Evolutionary conservation across 2,797 vertebrate species (phyloP).

Genomic region (Arrhamphus sclerolepis): DNA sequence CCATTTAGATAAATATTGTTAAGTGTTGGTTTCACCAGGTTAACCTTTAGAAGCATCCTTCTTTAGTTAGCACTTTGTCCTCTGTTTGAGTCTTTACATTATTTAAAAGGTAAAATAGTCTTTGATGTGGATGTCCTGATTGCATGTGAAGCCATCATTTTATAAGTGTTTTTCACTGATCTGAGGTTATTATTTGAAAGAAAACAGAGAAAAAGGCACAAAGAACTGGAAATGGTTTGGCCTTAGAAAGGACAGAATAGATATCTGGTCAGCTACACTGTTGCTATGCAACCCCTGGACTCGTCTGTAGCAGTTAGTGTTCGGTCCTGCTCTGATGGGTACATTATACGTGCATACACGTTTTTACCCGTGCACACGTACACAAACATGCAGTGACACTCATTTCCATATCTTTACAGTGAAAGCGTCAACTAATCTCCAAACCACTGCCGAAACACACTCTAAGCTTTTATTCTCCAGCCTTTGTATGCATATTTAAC

Average conservation of each 20-base stretch:
- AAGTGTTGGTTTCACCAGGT: slow-evolving; percentile 10
- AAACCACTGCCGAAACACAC: slow-evolving; percentile 16
- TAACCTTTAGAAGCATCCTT: slow-evolving; percentile 10
- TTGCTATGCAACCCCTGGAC: slow-evolving; percentile 84
- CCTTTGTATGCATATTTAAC: slow-evolving; percentile 51
- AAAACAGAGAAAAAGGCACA: slow-evolving; percentile 60
- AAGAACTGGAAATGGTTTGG: slow-evolving; percentile 62
- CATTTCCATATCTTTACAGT: slow-evolving; percentile 40
- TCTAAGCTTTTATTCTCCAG: slow-evolving; percentile 11
- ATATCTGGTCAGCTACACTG: slow-evolving; percentile 80
- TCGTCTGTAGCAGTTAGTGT: slow-evolving; percentile 64
- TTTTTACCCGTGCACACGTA: slow-evolving; percentile 32
- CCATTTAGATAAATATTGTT: slow-evolving; percentile 5
- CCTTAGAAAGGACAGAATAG: slow-evolving; percentile 69
- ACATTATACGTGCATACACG: slow-evolving; percentile 38
- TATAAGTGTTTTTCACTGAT: slow-evolving; percentile 43
- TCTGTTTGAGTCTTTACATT: slow-evolving; percentile 27
- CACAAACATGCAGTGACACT: slow-evolving; percentile 15
- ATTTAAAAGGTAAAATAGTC: slow-evolving; percentile 37
- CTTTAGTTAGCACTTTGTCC: slow-evolving; percentile 7
- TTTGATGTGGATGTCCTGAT: slow-evolving; percentile 30
- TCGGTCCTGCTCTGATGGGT: slow-evolving; percentile 65
- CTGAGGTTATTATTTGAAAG: slow-evolving; percentile 50
- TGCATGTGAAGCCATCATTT: slow-evolving; percentile 41
- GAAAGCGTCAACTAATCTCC: slow-evolving; percentile 45